Evolutionary conservation across 2,113 vertebrate species (phyloP).

Genomic region (Anser cygnoides): DNA sequence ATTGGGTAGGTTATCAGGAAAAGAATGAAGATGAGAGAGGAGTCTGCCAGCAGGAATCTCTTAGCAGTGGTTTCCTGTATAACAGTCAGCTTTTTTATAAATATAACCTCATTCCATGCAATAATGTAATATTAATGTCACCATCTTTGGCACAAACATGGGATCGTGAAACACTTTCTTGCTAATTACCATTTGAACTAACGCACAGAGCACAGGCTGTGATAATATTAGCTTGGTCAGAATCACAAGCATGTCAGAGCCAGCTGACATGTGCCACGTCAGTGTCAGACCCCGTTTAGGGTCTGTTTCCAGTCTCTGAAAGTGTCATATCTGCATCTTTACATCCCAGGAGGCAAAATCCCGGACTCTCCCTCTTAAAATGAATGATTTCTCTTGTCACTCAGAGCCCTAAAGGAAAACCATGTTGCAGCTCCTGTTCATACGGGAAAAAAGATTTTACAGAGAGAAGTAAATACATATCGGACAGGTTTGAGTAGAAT

Average conservation of each 20-base stretch:
- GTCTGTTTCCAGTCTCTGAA: slow-evolving; percentile 14
- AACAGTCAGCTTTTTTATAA: slow-evolving; percentile 43
- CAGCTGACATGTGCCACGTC: not conserved
- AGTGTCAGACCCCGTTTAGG: slow-evolving; percentile 10
- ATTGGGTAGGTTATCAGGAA: slow-evolving; percentile 11
- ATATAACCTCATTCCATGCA: slow-evolving; percentile 22
- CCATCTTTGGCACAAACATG: not conserved
- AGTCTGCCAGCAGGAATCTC: slow-evolving; percentile 8
- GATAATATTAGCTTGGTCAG: slow-evolving; percentile 48
- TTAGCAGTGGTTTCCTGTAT: slow-evolving; percentile 8
- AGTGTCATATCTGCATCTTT: slow-evolving; percentile 1
- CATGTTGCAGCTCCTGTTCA: not conserved
- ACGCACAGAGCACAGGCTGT: not conserved
- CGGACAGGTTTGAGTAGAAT: not conserved
- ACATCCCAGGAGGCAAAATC: slow-evolving; percentile 9
- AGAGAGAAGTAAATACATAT: not conserved
- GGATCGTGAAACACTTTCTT: not conserved
- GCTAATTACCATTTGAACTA: slow-evolving; percentile 36
- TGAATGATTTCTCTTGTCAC: slow-evolving; percentile 35
- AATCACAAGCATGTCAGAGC: not conserved
- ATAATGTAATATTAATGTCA: slow-evolving; percentile 30
- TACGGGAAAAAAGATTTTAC: not conserved
- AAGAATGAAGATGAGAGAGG: slow-evolving; percentile 12
- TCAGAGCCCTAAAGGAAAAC: slow-evolving; percentile 13
- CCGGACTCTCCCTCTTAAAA: not conserved